phyloP scores from a whole-genome alignment of 2,797 vertebrate species.

The Bradypus variegatus region DNA sequence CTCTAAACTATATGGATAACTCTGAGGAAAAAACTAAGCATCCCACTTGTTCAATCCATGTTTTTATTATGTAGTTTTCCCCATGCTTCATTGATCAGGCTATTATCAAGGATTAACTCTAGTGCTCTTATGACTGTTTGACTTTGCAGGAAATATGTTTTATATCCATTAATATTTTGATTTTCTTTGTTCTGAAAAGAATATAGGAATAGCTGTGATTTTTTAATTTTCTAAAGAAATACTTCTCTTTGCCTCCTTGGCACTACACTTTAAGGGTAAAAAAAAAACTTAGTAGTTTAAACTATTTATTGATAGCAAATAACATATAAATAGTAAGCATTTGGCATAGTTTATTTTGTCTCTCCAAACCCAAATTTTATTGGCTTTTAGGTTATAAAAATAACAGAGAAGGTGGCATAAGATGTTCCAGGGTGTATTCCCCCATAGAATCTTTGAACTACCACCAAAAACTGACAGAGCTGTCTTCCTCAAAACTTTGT shows the following conservation, averaged over 20 bases:
- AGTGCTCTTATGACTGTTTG: not conserved
- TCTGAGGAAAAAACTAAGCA: not conserved
- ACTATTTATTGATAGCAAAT: not conserved
- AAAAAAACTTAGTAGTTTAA: not conserved
- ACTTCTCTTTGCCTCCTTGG: not conserved
- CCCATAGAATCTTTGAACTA: too few species aligned
- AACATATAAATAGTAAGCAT: not conserved
- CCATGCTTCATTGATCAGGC: not conserved
- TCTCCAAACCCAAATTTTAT: not conserved
- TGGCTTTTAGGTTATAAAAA: not conserved
- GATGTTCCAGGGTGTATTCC: too few species aligned
- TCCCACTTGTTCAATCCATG: not conserved
- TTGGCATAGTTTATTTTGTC: not conserved
- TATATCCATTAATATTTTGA: not conserved
- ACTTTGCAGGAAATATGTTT: not conserved
- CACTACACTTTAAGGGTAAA: not conserved
- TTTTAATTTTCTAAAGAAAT: not conserved
- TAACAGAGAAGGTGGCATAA: not conserved
- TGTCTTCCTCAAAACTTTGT: too few species aligned
- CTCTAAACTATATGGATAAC: not conserved
- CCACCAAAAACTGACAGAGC: too few species aligned
- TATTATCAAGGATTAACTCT: not conserved
- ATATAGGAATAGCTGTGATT: not conserved
- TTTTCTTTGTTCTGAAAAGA: not conserved
- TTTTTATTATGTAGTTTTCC: not conserved